phyloP scores from a whole-genome alignment of 2,113 vertebrate species.

The Strix aluco region DNA sequence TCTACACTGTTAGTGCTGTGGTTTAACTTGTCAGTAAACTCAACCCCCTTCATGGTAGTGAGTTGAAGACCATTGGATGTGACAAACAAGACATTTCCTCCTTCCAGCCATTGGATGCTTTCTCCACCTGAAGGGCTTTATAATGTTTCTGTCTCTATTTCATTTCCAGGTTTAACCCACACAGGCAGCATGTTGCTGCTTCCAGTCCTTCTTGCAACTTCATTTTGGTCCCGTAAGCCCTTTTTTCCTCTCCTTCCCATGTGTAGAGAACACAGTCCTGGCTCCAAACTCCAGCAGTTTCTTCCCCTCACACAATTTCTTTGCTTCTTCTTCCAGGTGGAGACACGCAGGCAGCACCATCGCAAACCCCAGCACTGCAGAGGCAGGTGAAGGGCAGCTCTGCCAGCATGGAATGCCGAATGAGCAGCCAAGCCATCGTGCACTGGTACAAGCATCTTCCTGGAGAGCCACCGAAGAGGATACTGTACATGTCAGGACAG shows the following conservation, averaged over 20 bases:
- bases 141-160: not conserved
- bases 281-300: not conserved
- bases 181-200: not conserved
- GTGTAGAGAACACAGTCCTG: not conserved
- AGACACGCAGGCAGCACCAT: not conserved
- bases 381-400: fast-evolving
- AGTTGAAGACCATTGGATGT: not conserved
- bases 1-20: not conserved
- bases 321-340: not conserved
- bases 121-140: not conserved
- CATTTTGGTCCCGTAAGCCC: not conserved
- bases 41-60: fast-evolving
- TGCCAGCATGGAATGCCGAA: fast-evolving
- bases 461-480: fast-evolving
- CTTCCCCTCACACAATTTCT: not conserved
- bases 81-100: not conserved
- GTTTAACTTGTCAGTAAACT: not conserved
- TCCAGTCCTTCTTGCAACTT: not conserved
- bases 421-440: fast-evolving
- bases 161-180: not conserved
- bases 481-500: fast-evolving
- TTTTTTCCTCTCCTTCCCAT: not conserved
- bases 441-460: constrained; percentile 28
- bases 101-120: not conserved
- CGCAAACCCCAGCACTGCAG: not conserved